A percentile compares a stretch with the other conserved stretches of the same genome.
phyloP scores from a whole-genome alignment of 2,888 invertebrate genomes.

The Lycaena phlaeas region DNA sequence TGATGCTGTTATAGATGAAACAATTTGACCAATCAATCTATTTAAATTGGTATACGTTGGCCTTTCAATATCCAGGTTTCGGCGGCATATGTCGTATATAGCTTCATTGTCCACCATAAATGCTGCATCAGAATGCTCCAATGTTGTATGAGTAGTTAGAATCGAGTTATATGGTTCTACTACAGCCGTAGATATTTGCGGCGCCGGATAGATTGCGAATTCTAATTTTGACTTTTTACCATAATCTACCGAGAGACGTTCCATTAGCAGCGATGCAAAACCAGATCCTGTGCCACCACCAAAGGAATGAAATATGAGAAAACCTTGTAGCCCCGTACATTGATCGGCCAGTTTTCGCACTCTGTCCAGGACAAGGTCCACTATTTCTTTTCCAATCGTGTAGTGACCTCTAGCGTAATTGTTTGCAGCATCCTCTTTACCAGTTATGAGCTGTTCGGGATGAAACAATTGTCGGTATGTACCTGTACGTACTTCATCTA shows the following conservation, averaged over 20 bases:
- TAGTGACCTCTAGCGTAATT: slow-evolving; percentile 98
- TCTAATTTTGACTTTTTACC: slow-evolving; percentile 95
- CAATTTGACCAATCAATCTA: slow-evolving; percentile 94
- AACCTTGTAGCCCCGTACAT: slow-evolving; percentile 92
- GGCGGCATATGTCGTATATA: slow-evolving; percentile 91
- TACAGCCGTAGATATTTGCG: slow-evolving; percentile 88
- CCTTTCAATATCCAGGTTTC: slow-evolving; percentile 94
- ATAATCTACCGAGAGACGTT: slow-evolving; percentile 94
- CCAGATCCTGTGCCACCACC: slow-evolving; percentile 95
- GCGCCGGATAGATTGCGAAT: slow-evolving; percentile 96
- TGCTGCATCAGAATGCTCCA: slow-evolving; percentile 95
- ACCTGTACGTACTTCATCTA: slow-evolving; percentile 93
- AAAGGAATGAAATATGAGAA: slow-evolving; percentile 95
- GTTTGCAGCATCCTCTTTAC: slow-evolving; percentile 97
- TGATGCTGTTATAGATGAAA: slow-evolving; percentile 92
- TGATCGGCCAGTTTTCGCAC: slow-evolving; percentile 90
- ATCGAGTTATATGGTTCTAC: slow-evolving; percentile 98
- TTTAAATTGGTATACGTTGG: slow-evolving; percentile 97
- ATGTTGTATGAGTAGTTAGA: slow-evolving; percentile 93
- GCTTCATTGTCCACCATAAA: slow-evolving; percentile 96
- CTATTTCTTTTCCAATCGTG: slow-evolving; percentile 95
- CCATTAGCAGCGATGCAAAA: slow-evolving; percentile 95
- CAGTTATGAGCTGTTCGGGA: slow-evolving; percentile 95
- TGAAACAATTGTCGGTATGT: slow-evolving; percentile 97
- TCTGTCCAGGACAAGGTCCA: slow-evolving; percentile 89